Conservation (phyloP, 2,888 invertebrate genomes). For the Falcaria lacertinaria region DNA sequence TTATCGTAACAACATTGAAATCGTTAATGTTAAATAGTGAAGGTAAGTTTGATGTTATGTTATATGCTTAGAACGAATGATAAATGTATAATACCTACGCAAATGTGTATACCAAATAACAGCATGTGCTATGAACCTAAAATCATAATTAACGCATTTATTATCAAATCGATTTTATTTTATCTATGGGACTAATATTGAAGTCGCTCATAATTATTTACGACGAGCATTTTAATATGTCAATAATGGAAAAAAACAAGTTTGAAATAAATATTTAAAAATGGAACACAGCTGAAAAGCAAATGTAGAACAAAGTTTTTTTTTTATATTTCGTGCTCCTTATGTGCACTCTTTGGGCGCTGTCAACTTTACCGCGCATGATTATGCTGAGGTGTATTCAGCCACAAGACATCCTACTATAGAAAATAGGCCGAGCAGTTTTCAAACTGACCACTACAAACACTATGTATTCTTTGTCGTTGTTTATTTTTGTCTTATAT, state of each 20-base stretch:
- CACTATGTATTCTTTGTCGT: constrained; percentile 39
- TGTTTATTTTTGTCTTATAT: constrained; percentile 28
- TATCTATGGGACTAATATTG: too few relatives aligned
- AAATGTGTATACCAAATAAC: not conserved
- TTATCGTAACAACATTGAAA: not conserved
- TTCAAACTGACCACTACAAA: constrained; percentile 38
- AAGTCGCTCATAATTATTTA: too few relatives aligned
- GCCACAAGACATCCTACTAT: constrained; percentile 28
- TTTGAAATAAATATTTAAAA: too few relatives aligned
- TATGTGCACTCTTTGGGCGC: constrained; percentile 7
- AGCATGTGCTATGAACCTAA: not conserved
- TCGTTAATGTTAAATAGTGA: not conserved
- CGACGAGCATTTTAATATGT: too few relatives aligned
- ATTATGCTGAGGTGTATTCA: constrained; percentile 15
- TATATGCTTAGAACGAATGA: not conserved
- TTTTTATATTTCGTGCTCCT: constrained; percentile 12
- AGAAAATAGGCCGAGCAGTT: constrained; percentile 20
- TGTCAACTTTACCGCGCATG: constrained; percentile 22
- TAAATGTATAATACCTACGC: not conserved
- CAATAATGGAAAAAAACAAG: too few relatives aligned
- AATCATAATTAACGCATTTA: too few relatives aligned
- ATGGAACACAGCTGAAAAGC: too few relatives aligned
- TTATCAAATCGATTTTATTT: too few relatives aligned
- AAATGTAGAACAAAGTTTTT: not conserved
- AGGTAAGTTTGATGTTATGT: constrained; percentile 2